Evolutionary conservation across 2,113 vertebrate species (phyloP).

Genomic region (Epinephelus lanceolatus): DNA sequence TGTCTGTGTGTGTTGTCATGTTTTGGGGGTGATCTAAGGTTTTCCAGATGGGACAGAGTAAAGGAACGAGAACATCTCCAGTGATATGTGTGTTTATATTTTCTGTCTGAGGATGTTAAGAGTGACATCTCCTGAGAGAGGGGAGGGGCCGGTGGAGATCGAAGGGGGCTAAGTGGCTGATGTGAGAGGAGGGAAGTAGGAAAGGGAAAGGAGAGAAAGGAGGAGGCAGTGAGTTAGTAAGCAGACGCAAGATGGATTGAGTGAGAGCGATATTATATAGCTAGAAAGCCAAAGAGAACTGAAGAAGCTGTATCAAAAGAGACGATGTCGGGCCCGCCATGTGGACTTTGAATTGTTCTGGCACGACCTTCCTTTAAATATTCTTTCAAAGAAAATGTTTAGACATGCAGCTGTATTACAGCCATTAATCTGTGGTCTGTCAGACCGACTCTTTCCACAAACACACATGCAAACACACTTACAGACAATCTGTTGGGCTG

Average conservation of each 20-base stretch:
- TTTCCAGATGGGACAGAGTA: conserved; percentile 73
- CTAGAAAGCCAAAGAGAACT: conserved; percentile 1
- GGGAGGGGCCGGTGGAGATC: neutral
- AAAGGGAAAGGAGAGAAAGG: neutral
- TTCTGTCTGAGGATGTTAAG: conserved; percentile 69
- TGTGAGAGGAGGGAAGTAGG: conserved; percentile 6
- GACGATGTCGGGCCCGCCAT: conserved; percentile 41
- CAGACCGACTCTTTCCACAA: conserved; percentile 40
- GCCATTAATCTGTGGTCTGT: conserved; percentile 62
- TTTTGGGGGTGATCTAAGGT: conserved; percentile 64
- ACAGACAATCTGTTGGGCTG: conserved; percentile 27
- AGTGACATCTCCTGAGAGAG: conserved; percentile 57
- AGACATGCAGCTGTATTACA: conserved; percentile 58
- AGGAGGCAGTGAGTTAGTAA: neutral
- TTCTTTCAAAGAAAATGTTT: conserved; percentile 76
- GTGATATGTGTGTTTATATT: conserved; percentile 63
- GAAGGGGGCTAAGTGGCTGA: neutral
- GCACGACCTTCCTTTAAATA: conserved; percentile 58
- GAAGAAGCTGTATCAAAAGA: conserved; percentile 21
- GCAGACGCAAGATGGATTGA: conserved; percentile 31
- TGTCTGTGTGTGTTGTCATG: conserved; percentile 47
- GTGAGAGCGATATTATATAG: conserved; percentile 8
- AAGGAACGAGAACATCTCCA: conserved; percentile 49
- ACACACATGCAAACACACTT: conserved; percentile 19
- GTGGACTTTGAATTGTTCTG: conserved; percentile 55